phyloP scores from a whole-genome alignment of 2,888 invertebrate genomes.

The Labia minor region DNA sequence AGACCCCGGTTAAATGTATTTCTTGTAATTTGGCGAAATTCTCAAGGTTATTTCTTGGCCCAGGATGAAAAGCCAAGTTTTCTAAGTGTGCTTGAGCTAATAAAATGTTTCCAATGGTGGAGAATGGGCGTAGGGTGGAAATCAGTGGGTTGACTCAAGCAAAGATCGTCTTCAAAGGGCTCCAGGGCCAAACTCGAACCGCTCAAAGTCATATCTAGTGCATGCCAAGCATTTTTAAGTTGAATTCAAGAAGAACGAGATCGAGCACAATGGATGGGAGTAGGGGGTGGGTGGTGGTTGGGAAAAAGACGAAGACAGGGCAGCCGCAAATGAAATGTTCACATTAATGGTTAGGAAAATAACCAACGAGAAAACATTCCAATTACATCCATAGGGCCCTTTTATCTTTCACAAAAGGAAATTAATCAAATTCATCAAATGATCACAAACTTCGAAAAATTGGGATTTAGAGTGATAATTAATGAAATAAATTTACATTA shows the following conservation, averaged over 20 bases:
- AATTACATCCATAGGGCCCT: too few relatives aligned
- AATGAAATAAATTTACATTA: too few relatives aligned
- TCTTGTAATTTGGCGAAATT: neutral
- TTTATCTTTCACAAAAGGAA: too few relatives aligned
- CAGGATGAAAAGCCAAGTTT: neutral
- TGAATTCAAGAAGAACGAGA: neutral
- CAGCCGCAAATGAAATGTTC: neutral
- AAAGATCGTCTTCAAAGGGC: neutral
- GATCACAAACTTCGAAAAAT: too few relatives aligned
- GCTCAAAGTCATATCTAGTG: neutral
- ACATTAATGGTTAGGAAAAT: neutral
- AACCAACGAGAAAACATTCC: neutral
- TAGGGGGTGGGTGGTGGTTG: too few relatives aligned
- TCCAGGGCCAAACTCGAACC: neutral
- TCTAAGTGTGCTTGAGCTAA: neutral
- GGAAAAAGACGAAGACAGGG: neutral
- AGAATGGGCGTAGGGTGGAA: neutral
- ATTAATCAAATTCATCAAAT: too few relatives aligned
- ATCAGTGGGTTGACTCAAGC: too few relatives aligned
- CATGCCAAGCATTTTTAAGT: conserved; percentile 7
- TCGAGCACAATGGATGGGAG: neutral
- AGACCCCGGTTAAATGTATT: neutral
- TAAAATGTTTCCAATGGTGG: neutral
- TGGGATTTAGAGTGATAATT: too few relatives aligned
- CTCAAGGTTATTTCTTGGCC: neutral